Conservation (phyloP, 2,113 vertebrate species). For the Podilymbus podiceps region DNA sequence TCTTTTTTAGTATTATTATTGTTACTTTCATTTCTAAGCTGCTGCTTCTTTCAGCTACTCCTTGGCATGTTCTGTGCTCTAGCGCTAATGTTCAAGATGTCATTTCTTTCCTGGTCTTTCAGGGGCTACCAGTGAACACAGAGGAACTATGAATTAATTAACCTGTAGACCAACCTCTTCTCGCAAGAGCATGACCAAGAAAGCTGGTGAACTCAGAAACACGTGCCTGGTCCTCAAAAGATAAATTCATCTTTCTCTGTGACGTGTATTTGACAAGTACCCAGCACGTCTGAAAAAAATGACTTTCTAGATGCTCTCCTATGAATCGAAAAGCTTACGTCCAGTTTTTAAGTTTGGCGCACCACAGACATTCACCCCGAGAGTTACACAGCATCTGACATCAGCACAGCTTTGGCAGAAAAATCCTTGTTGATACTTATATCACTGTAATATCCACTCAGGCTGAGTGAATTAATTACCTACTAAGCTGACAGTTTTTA, state of each 20-base stretch:
- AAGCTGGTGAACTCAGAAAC: not conserved
- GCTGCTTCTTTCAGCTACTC: not conserved
- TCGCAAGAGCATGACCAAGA: not conserved
- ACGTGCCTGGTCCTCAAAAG: not conserved
- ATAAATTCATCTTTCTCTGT: not conserved
- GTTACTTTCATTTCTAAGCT: not conserved
- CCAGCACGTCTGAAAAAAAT: not conserved
- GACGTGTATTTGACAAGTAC: not conserved
- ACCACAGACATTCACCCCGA: not conserved
- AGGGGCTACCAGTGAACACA: not conserved
- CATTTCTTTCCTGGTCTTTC: not conserved
- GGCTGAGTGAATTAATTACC: not conserved
- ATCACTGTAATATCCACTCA: not conserved
- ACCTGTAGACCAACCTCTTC: not conserved
- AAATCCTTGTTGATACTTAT: not conserved
- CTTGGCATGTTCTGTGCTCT: not conserved
- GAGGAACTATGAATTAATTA: not conserved
- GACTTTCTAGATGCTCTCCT: not conserved
- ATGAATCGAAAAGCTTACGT: not conserved
- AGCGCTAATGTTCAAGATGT: not conserved
- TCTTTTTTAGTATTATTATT: not conserved
- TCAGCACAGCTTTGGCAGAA: not conserved
- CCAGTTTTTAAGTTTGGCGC: not conserved
- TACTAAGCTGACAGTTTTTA: not conserved
- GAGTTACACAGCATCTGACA: not conserved